phyloP scores from a whole-genome alignment of 2,888 invertebrate species.

The Polia nebulosa region DNA sequence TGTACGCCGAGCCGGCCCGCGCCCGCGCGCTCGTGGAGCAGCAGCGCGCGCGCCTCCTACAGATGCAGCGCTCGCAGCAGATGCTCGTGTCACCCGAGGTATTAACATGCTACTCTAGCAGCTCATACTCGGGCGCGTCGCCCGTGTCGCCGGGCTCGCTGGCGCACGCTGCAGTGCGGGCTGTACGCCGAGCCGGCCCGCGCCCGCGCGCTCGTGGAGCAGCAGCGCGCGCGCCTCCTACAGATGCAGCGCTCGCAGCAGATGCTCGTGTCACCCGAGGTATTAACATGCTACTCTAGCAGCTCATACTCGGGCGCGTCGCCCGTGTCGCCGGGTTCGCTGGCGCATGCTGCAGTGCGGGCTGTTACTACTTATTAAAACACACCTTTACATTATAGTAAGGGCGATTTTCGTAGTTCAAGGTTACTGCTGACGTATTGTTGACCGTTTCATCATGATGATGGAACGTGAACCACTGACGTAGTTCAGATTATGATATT shows the following conservation, averaged over 20 bases:
- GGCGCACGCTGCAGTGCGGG: slow-evolving; percentile 62
- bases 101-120: slow-evolving; percentile 24
- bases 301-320: slow-evolving; percentile 69
- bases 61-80: slow-evolving; percentile 95
- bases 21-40: slow-evolving; percentile 91
- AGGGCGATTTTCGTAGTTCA: neutral
- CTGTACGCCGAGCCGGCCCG: slow-evolving; percentile 87
- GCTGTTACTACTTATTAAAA: too few species aligned
- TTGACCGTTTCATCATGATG: neutral
- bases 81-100: slow-evolving; percentile 93
- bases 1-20: slow-evolving; percentile 86
- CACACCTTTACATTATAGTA: neutral
- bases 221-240: slow-evolving; percentile 92
- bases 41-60: slow-evolving; percentile 93
- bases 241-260: slow-evolving; percentile 96
- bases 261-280: slow-evolving; percentile 93
- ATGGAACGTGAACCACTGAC: too few species aligned
- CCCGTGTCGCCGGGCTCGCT: too few species aligned
- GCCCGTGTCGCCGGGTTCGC: too few species aligned
- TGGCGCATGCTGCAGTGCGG: slow-evolving; percentile 63
- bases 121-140: slow-evolving; percentile 70
- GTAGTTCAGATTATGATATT: neutral
- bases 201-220: slow-evolving; percentile 91
- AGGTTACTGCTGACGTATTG: neutral
- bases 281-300: slow-evolving; percentile 54